phyloP scores from a whole-genome alignment of 2,888 invertebrate genomes.

The Parelbella ahira region DNA sequence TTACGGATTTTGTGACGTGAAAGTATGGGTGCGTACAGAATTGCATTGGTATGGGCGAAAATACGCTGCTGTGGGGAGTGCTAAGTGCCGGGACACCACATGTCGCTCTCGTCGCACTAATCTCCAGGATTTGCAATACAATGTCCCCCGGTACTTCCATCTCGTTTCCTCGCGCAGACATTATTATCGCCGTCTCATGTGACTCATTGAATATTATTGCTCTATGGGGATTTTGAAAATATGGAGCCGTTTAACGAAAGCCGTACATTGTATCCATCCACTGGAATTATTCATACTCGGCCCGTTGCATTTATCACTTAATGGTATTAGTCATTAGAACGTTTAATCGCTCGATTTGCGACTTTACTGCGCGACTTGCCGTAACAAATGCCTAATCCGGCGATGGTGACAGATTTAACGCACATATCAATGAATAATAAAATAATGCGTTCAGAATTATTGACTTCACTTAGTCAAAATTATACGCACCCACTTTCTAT shows the following conservation, averaged over 20 bases:
- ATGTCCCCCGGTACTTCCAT: constrained; percentile 59
- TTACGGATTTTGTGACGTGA: too few species aligned
- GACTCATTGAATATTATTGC: constrained; percentile 79
- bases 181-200: constrained; percentile 62
- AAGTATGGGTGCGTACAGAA: too few species aligned
- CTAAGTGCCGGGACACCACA: constrained; percentile 77
- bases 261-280: constrained; percentile 77
- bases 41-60: constrained; percentile 30
- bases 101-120: constrained; percentile 78
- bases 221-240: constrained; percentile 80
- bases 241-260: constrained; percentile 79
- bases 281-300: constrained; percentile 76
- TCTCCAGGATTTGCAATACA: constrained; percentile 77
- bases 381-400: constrained; percentile 21
- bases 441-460: not conserved
- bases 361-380: constrained; percentile 48
- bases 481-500: too few species aligned
- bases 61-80: constrained; percentile 52
- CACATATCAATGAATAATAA: constrained; percentile 24
- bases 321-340: constrained; percentile 77
- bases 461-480: too few species aligned
- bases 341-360: constrained; percentile 75
- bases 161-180: constrained; percentile 45
- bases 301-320: constrained; percentile 78
- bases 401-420: constrained; percentile 25